Base-by-base conservation (phyloP, 2,888 invertebrate species). In the Salticus scenicus region DNA sequence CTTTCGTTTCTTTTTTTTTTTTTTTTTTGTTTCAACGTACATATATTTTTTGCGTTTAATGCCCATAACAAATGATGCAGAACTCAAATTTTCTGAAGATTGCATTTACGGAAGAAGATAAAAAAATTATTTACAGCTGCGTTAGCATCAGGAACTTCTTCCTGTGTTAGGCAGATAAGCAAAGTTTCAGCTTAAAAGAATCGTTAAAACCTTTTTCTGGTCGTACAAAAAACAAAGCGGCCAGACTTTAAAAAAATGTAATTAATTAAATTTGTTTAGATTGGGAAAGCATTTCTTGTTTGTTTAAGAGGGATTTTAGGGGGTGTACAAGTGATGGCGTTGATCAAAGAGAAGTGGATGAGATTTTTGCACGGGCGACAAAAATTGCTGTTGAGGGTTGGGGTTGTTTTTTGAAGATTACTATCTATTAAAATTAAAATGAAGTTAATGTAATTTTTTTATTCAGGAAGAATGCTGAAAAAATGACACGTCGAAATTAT, bases 191-290 rank as follows among this genome's bases (percentile, higher is more conserved):
- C 73, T 84, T 84, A 84, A 77, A 73, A 73, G 73, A 67, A 77
- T 84, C 83, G 83, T 84, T 84, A 84, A 82, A 84, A 73, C 67
- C 66, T 73, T 78, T 28, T n/a, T 71, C 41, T 10, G 30, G 24
- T 2, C 17, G 27, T 31, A 28, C 64, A 64, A 30, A n/a, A 70
- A 57, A 70, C 27, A 37, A 37, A 8, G 17, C 27, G 37, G 71
- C 4, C 30, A 30, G 27, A 10, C 28, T 64, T 37, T 67, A 28
- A 84, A 84, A 77, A 80, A 84, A 84, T 67, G 72, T 77, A 84
- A 84, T 77, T 84, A 84, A 84, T 84, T 84, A 84, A 84, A 78
- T 84, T 84, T 77, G 83, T 77, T 84, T 84, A 77, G 77, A 84
- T 77, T 78, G 70, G 77, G 72, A 57, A 24, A 47, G 42, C 24